Evolutionary conservation across 2,113 vertebrate species (phyloP), one percentile per base, ranked within the genome.

Genomic region (Strix aluco): DNA sequence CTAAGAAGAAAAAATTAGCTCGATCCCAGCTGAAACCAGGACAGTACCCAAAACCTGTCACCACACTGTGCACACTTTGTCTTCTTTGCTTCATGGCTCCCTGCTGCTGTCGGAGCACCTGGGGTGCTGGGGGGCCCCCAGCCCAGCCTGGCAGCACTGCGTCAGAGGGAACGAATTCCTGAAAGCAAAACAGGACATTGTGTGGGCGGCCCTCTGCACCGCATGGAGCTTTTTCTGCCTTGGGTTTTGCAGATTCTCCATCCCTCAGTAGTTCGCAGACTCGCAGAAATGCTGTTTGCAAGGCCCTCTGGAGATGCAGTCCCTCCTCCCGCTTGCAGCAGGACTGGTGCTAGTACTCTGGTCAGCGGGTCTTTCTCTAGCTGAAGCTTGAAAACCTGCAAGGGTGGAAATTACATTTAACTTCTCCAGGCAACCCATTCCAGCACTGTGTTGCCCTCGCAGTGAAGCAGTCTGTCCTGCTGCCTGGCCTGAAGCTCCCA

Each of bases 61-160:
- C 14, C 27, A 13, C 9, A 2, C 2, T 1, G 4, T 21, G 25
- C 15, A 5, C 21, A 0, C 23, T 27, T 20, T 2, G 13, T 47
- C 23, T 22, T 40, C 46, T 27, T 67, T 23, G 20, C 69, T 55
- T 2, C 1, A 1, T 38, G 19, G 19, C 42, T 88, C 46, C 34
- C 67, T 25, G 49, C 78, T 66, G 30, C 88, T 78, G 47, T 40
- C 3, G 2, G 62, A 82, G 67, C 51, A 38, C 15, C 40, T 20
- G 54, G 6, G 2, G 9, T 23, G 54, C 58, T 18, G 32, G 22
- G n/a, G 13, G 52, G 15, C 57, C 70, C 90, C 70, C 15, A 16
- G 54, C 57, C 73, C 52, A 26, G 61, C 44, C 59, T 30, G 65
- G 30, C 55, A 81, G 51, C 3, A 3, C 42, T 23, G 57, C 36